These are phyloP conservation scores for Amphimedon queenslandica DNA, from an alignment of 37 sponge, comb jelly and placozoan genomes.

Conservation along the genomic window DNA sequence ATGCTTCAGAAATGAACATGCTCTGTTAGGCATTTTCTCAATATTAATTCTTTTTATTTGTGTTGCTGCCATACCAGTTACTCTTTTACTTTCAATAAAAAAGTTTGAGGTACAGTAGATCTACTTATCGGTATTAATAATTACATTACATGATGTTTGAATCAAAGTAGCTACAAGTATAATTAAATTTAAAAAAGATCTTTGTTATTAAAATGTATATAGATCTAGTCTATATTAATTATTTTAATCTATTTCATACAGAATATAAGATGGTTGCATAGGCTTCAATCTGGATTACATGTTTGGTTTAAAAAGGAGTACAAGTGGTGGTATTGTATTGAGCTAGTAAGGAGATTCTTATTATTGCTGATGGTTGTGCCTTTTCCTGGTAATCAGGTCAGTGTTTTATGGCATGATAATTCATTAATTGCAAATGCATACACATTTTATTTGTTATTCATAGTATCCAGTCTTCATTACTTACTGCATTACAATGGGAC, in stretches of 20 bases:
- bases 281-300: neutral
- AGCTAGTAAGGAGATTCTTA: slow-evolving; percentile 48
- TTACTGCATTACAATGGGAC: neutral
- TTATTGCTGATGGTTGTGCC: slow-evolving; percentile 42
- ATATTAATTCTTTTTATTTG: slow-evolving; percentile 28
- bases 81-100: neutral
- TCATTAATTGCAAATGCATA: neutral
- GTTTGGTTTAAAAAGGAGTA: slow-evolving; percentile 27
- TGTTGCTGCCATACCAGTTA: slow-evolving; percentile 9
- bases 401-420: slow-evolving; percentile 1
- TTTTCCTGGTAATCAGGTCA: slow-evolving; percentile 62
- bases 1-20: slow-evolving; percentile 57
- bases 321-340: slow-evolving; percentile 58
- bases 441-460: neutral
- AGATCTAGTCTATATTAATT: no score
- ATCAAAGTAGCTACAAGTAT: no score
- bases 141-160: no score
- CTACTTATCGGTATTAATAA: neutral
- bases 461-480: slow-evolving; percentile 39
- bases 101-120: slow-evolving; percentile 8
- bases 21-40: slow-evolving; percentile 36
- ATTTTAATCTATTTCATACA: slow-evolving; percentile 7
- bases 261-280: slow-evolving; percentile 1
- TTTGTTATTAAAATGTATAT: no score
- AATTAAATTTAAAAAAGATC: no score